Percentiles rank a stretch among this genome's conserved stretches.
Evolutionary conservation across 2,797 vertebrate genomes (phyloP).

Genomic region (Lycodopsis pacificus): DNA sequence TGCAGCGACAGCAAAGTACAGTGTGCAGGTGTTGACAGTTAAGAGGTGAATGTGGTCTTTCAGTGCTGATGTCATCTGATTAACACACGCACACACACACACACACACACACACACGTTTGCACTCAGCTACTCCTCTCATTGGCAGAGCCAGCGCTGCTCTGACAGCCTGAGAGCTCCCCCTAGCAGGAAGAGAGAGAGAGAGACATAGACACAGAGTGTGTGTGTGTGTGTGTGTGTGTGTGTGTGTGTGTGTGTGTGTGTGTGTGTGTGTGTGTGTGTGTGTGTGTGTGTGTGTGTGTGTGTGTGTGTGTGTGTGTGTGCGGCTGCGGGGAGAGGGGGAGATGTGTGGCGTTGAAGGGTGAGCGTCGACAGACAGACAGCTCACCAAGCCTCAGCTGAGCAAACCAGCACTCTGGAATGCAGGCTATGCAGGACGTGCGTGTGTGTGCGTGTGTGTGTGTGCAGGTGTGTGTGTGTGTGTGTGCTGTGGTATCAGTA

Average conservation of each 20-base stretch:
- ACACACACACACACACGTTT: background rate
- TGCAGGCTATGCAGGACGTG: constrained; percentile 33
- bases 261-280: no score
- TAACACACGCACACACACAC: constrained; percentile 27
- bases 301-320: background rate
- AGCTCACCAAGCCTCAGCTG: constrained; percentile 49
- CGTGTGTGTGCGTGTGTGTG: constrained; percentile 21
- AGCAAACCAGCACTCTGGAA: constrained; percentile 52
- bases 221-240: no score
- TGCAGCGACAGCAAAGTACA: constrained; percentile 29
- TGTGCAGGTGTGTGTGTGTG: constrained; percentile 16
- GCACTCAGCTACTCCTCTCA: constrained; percentile 46
- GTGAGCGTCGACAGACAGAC: constrained; percentile 38
- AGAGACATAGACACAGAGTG: background rate
- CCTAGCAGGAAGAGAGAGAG: constrained; percentile 86
- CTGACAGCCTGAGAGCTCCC: constrained; percentile 92
- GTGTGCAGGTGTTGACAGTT: constrained; percentile 68
- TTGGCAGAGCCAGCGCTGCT: constrained; percentile 43
- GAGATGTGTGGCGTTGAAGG: constrained; percentile 1
- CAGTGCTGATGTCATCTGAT: constrained; percentile 73
- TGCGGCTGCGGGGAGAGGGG: background rate
- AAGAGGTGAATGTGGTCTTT: constrained; percentile 66
- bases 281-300: background rate
- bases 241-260: no score
- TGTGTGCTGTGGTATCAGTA: constrained; percentile 23